Evolutionary conservation across 2,113 vertebrate genomes (phyloP).

Genomic region (Paedocypris sp.): DNA sequence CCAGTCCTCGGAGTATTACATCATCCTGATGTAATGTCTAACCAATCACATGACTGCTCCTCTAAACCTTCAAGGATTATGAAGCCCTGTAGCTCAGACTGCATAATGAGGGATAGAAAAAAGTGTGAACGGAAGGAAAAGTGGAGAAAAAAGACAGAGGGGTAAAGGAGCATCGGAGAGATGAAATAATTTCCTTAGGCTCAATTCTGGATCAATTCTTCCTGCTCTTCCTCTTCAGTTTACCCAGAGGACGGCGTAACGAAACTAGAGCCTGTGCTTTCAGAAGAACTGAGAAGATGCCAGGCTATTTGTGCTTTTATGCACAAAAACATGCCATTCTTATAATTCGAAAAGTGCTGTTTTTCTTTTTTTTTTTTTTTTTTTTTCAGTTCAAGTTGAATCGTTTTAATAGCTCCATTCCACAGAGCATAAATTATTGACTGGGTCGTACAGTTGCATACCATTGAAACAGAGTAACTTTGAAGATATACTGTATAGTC

Average conservation of each 20-base stretch:
- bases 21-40: conserved; percentile 88
- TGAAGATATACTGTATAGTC: no score
- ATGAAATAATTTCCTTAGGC: conserved; percentile 54
- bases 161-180: conserved; percentile 30
- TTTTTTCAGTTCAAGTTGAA: no score
- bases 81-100: conserved; percentile 64
- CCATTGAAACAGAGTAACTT: no score
- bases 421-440: no score
- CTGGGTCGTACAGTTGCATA: no score
- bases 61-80: conserved; percentile 71
- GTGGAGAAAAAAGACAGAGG: conserved; percentile 34
- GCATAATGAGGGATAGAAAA: conserved; percentile 70
- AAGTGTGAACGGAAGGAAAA: conserved; percentile 40
- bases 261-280: conserved; percentile 13
- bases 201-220: conserved; percentile 54
- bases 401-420: no score
- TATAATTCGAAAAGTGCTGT: background rate
- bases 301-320: conserved; percentile 9
- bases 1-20: conserved; percentile 75
- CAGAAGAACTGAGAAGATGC: conserved; percentile 9
- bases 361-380: background rate
- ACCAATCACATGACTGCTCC: conserved; percentile 61
- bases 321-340: conserved; percentile 14
- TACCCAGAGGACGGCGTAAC: conserved; percentile 38
- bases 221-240: conserved; percentile 38